phyloP scores from a whole-genome alignment of 2,797 vertebrate species.

The Onychomys leucogaster region DNA sequence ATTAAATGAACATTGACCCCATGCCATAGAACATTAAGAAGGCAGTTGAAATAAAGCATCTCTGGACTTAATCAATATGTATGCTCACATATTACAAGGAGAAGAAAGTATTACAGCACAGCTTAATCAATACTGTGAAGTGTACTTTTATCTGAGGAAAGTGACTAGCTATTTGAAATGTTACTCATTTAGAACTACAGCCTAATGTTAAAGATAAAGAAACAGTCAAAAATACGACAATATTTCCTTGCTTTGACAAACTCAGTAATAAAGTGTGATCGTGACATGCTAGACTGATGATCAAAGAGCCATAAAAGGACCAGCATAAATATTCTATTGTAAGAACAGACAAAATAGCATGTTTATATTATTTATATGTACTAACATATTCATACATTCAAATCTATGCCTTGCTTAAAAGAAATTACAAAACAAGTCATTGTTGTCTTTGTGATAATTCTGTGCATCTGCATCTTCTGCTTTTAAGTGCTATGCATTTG shows the following conservation, averaged over 20 bases:
- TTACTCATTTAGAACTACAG: not conserved
- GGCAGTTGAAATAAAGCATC: slow-evolving; percentile 23
- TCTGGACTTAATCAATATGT: slow-evolving; percentile 65
- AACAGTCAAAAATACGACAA: not conserved
- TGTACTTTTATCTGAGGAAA: not conserved
- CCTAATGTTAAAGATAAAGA: not conserved
- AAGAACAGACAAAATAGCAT: not conserved
- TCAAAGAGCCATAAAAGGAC: not conserved
- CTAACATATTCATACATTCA: not conserved
- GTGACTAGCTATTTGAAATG: slow-evolving; percentile 28
- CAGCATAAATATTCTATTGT: not conserved
- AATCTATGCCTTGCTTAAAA: not conserved
- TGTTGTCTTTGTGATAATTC: not conserved
- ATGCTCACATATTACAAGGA: slow-evolving; percentile 50
- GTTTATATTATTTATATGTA: not conserved
- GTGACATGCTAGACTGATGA: not conserved
- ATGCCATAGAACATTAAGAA: slow-evolving; percentile 39
- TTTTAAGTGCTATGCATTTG: not conserved
- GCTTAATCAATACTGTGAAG: slow-evolving; percentile 36
- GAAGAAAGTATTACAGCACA: slow-evolving; percentile 5
- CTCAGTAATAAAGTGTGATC: not conserved
- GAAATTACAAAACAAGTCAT: not conserved
- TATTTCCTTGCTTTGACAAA: not conserved
- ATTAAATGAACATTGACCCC: slow-evolving; percentile 61
- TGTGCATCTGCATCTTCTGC: not conserved